phyloP scores from a whole-genome alignment of 2,113 vertebrate species.

The Neogobius melanostomus region DNA sequence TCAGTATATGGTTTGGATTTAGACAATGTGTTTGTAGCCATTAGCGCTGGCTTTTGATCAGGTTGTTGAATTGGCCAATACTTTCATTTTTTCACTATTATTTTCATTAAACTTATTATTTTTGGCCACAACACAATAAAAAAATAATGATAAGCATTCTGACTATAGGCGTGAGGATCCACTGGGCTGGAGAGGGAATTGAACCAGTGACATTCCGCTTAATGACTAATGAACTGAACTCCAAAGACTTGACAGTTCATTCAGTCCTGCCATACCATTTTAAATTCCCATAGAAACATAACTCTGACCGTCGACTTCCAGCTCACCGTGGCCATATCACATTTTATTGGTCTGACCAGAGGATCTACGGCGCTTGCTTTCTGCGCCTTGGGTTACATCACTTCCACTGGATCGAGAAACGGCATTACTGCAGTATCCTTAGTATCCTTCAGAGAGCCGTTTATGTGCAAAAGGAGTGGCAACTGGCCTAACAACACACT shows the following conservation, averaged over 20 bases:
- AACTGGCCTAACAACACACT: neutral
- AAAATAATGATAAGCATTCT: too few species aligned
- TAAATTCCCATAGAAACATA: conserved; percentile 26
- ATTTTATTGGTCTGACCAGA: conserved; percentile 44
- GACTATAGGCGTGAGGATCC: too few species aligned
- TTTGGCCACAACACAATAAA: too few species aligned
- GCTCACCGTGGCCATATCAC: conserved; percentile 38
- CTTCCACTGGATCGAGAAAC: conserved; percentile 24
- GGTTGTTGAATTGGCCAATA: too few species aligned
- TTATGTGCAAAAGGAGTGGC: conserved; percentile 4
- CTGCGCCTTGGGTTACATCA: conserved; percentile 43
- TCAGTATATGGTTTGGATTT: conserved; percentile 14
- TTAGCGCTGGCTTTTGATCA: conserved; percentile 19
- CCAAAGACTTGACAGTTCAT: neutral
- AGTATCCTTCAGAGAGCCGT: neutral
- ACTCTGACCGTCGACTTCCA: conserved; percentile 18
- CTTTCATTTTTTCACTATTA: too few species aligned
- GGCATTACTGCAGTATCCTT: conserved; percentile 5
- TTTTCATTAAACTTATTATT: too few species aligned
- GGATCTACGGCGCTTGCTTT: conserved; percentile 28
- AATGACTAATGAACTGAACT: neutral
- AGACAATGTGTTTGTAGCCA: conserved; percentile 2
- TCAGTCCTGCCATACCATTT: conserved; percentile 17
- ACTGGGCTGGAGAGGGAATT: too few species aligned
- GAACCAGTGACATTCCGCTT: too few species aligned